Evolutionary conservation across 2,797 vertebrate genomes (phyloP), one percentile per base, ranked within the genome.

Genomic region (Sebastes taczanowskii): DNA sequence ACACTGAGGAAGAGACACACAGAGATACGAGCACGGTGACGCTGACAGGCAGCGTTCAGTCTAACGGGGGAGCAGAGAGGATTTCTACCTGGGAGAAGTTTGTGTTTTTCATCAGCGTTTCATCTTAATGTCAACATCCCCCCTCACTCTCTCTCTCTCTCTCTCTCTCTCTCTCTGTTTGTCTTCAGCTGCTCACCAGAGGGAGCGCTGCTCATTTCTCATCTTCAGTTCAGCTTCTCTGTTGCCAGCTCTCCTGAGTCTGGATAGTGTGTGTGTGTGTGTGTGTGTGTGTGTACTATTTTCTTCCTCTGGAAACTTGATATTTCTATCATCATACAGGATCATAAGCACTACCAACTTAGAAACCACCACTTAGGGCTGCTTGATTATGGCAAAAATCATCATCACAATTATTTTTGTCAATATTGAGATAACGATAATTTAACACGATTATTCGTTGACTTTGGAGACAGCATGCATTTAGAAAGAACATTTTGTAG

Each of bases 61-160:
- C 63, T 71, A 22, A 53, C 25, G 71, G 32, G 25, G 61, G 81
- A 56, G 66, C 56, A 69, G 56, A 49, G 59, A 71, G 59, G 49
- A 61, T 77, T 71, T 81, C 49, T 83, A 81, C 77, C 72, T 77
- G 64, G 46, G 64, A 70, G 23, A 86, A 72, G 32, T 70, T 71
- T 76, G 76, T 78, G 69, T 68, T 82, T 64, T 68, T 62, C 52
- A 35, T 76, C 60, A 35, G 66, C 60, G 55, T 25, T 81, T 74
- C 56, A 78, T 78, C 46, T 56, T 13, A 56, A 70, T n/a, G 49
- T 69, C 65, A 71, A 67, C 55, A 46, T 56, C 18, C 18, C 32
- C 27, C 6, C 14, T 66, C 58, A 22, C 27, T 55, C 6, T 62
- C 14, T 25, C 18, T 60, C 23, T n/a, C n/a, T n/a, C n/a, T n/a